Base-by-base conservation (phyloP, 1,140 invertebrate genomes). In the Ceratosolen solmsi region DNA sequence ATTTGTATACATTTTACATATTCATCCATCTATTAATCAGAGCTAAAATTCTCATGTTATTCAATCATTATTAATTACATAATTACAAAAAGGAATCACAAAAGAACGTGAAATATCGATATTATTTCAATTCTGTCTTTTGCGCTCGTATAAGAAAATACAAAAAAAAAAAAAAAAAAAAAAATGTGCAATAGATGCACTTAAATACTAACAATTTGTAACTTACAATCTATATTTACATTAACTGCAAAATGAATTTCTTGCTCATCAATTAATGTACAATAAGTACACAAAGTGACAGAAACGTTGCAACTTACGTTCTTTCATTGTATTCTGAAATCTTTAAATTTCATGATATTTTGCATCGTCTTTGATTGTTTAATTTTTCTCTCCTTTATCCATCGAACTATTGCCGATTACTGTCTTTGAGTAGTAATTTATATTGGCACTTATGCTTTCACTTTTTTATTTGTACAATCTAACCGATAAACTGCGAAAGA, bases 401-500 rank as follows among this genome's bases (percentile, higher is more conserved):
- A 41, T 75, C 30, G 36, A 75, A 76, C 54, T 58, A 76, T 25
- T 63, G 20, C 13, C 25, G 60, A 33, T 51, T 36, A 17, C 8
- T 68, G 60, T 78, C 46, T 65, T 65, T 78, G 25, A 78, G 27
- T 3, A 51, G 13, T 68, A 80, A 80, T 82, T 81, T 78, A n/a
- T 75, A 75, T 81, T 81, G 79, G 79, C 79, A 81, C 79, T 73
- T 78, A 51, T 54, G 41, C 27, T 60, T n/a, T 41, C 22, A 65
- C 56, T 65, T 72, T 73, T 65, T n/a, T n/a, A 25, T 27, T 33
- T 15, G 36, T 33, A 46, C 2, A 51, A 75, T 65, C 92, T 83
- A 92, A 46, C 91, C 93, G 79, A 94, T 92, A 85, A 94, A 94
- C 74, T 93, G 93, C 56, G 94, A 94, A 82, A 94, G 90, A 89